phyloP scores from a whole-genome alignment of 1,140 invertebrate species.

The Drosophila funebris region DNA sequence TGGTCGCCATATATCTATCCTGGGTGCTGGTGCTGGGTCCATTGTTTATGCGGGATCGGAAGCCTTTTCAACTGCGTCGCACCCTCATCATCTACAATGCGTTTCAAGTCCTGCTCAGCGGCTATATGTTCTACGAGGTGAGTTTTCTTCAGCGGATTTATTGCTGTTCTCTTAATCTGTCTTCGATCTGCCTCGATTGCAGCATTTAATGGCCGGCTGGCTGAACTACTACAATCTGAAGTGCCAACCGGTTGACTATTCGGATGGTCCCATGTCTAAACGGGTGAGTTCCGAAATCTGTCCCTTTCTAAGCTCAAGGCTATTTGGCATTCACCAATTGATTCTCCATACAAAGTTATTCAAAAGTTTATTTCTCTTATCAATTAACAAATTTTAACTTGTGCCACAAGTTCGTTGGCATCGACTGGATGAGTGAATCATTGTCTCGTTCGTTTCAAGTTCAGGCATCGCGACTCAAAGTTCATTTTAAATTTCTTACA shows the following conservation, averaged over 20 bases:
- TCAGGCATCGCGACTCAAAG: constrained; percentile 39
- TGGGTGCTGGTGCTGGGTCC: constrained; percentile 93
- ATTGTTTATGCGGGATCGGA: constrained; percentile 93
- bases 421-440: neutral
- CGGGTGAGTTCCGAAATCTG: constrained; percentile 87
- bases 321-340: constrained; percentile 1
- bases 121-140: constrained; percentile 95
- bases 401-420: constrained; percentile 64
- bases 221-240: constrained; percentile 94
- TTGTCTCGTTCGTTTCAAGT: constrained; percentile 41
- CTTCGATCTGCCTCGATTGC: constrained; percentile 53
- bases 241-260: constrained; percentile 97
- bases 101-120: constrained; percentile 92
- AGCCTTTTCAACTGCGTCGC: constrained; percentile 92
- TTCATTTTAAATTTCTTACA: constrained; percentile 38
- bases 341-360: neutral
- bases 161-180: neutral
- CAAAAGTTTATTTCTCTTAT: neutral
- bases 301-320: constrained; percentile 19
- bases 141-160: constrained; percentile 55
- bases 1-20: constrained; percentile 92
- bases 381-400: constrained; percentile 21
- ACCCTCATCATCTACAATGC: constrained; percentile 95
- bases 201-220: constrained; percentile 94
- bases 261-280: constrained; percentile 90